Evolutionary conservation across 2,113 vertebrate genomes (phyloP), one percentile per base, ranked within the genome.

Genomic region (Phyllopteryx taeniolatus): DNA sequence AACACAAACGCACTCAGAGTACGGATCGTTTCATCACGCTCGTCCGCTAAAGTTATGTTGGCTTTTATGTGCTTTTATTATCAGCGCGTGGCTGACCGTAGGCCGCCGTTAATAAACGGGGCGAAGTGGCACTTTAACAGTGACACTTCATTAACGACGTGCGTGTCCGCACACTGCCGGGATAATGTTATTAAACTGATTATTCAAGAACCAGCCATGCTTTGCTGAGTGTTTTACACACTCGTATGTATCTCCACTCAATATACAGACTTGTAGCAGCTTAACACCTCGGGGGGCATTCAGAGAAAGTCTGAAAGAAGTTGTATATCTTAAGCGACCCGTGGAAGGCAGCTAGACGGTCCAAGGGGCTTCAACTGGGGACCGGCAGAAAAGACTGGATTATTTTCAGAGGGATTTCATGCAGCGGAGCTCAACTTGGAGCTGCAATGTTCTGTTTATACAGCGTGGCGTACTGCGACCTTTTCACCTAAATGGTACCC

Each of bases 181-280:
- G 84, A 86, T 87, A 90, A 88, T 89, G 85, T 91, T 91, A 93
- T 91, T 90, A 90, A 90, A 89, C 86, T 85, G 88, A 92, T 90
- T 88, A 89, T 90, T 91, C 87, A 89, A 86, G 47, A 72, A 60
- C 79, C 73, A 60, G 72, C 47, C 74, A 70, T 73, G 70, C 70
- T 13, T 78, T 73, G 71, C 70, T 22, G 39, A 72, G 60, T 70
- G 17, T 85, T 85, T 89, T 87, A 85, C 73, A 70, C 70, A 83
- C 84, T 80, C 8, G 20, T 61, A 59, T 12, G 59, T 35, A 35
- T 61, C 14, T 8, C 42, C 19, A 9, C 14, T 46, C 22, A 66
- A 66, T 31, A 31, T 19, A 47, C 44, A 22, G 13, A 47, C 43
- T 66, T 47, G 0, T 15, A 9, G 64, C 0, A 13, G 20, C 62